Percentiles rank a stretch among this genome's conserved stretches.
These are phyloP conservation scores for Labeo catla DNA, from an alignment of 2,113 vertebrate genomes.

Conservation along the genomic window DNA sequence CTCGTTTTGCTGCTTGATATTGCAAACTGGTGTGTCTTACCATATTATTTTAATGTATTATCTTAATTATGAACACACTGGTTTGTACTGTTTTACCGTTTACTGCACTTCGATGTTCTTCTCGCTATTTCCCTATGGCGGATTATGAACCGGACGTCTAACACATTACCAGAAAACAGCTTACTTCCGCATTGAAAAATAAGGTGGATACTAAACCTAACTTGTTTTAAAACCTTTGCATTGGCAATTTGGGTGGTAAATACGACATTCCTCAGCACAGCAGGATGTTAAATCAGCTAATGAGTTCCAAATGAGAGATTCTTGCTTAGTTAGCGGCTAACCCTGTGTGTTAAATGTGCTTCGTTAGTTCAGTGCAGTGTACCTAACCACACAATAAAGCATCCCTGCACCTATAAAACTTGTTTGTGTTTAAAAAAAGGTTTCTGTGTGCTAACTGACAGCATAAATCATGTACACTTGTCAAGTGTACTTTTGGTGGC, in stretches of 20 bases:
- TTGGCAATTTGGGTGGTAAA: slow-evolving; percentile 37
- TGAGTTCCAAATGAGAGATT: slow-evolving; percentile 56
- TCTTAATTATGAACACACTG: too few relatives aligned
- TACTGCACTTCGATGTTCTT: too few relatives aligned
- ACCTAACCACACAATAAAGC: slow-evolving; percentile 11
- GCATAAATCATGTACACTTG: slow-evolving; percentile 60
- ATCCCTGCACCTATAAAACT: slow-evolving; percentile 17
- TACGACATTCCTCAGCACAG: slow-evolving; percentile 8
- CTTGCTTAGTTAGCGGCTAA: slow-evolving; percentile 42
- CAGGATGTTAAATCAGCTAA: slow-evolving; percentile 20
- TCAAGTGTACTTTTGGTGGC: background rate
- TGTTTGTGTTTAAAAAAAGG: slow-evolving; percentile 61
- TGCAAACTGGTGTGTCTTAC: too few relatives aligned
- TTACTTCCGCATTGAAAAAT: too few relatives aligned
- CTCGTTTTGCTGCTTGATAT: too few relatives aligned
- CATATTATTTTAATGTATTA: too few relatives aligned
- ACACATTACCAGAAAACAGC: too few relatives aligned
- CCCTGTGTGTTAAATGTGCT: slow-evolving; percentile 18
- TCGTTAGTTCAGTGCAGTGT: background rate
- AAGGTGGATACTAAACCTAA: slow-evolving; percentile 32
- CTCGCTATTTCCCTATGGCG: too few relatives aligned
- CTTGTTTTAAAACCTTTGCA: slow-evolving; percentile 34
- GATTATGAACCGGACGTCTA: too few relatives aligned
- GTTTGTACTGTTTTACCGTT: too few relatives aligned
- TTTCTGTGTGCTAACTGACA: slow-evolving; percentile 59